Conservation (phyloP, 92 coral and sea anemone species). For the Ricordea florida region DNA sequence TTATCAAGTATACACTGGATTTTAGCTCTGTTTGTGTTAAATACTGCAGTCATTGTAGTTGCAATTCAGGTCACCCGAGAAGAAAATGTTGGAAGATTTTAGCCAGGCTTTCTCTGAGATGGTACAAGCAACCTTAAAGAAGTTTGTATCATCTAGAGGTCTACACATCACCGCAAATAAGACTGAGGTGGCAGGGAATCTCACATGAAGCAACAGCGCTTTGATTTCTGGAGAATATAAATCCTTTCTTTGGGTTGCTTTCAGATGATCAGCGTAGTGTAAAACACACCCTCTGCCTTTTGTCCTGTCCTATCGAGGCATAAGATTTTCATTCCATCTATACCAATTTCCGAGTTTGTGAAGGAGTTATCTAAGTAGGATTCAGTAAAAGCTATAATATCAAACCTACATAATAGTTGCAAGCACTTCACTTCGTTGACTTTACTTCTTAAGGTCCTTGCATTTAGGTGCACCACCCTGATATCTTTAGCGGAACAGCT, state of each 20-base stretch:
- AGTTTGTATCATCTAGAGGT: slow-evolving; percentile 9
- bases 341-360: background rate
- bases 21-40: background rate
- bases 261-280: slow-evolving; percentile 45
- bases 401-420: slow-evolving; percentile 1
- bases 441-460: slow-evolving; percentile 18
- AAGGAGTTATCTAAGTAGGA: slow-evolving; percentile 16
- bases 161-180: slow-evolving; percentile 38
- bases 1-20: background rate
- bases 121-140: background rate
- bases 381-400: slow-evolving; percentile 34
- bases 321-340: slow-evolving; percentile 26
- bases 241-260: slow-evolving; percentile 39
- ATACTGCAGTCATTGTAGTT: background rate
- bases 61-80: slow-evolving; percentile 19
- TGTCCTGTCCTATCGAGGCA: slow-evolving; percentile 5
- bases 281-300: slow-evolving; percentile 51
- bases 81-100: slow-evolving; percentile 18
- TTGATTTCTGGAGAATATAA: slow-evolving; percentile 12
- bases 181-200: slow-evolving; percentile 18
- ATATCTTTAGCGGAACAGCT: slow-evolving; percentile 13
- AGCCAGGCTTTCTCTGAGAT: slow-evolving; percentile 22
- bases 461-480: slow-evolving; percentile 23
- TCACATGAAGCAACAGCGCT: slow-evolving; percentile 59
- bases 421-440: slow-evolving; percentile 11